phyloP scores from a whole-genome alignment of 2,113 vertebrate species.

The Mystacornis crossleyi region DNA sequence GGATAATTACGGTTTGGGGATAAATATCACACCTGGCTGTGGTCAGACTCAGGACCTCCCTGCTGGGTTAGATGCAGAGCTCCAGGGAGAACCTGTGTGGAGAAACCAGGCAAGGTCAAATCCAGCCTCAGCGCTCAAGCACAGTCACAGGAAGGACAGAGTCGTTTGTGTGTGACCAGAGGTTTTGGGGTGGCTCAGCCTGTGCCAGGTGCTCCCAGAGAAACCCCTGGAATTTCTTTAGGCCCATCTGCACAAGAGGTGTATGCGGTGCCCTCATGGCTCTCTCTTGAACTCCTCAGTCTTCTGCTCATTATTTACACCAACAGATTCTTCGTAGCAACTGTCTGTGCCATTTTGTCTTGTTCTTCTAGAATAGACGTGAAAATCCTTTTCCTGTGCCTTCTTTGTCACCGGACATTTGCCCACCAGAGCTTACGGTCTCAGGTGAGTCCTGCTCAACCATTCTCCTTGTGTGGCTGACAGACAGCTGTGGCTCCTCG shows the following conservation, averaged over 20 bases:
- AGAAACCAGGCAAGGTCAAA: not conserved
- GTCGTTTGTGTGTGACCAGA: accelerated
- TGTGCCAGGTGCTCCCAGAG: not conserved
- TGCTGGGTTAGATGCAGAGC: not conserved
- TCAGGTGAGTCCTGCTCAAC: conserved; percentile 60
- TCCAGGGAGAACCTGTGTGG: not conserved
- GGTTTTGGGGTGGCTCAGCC: not conserved
- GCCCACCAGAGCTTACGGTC: conserved; percentile 80
- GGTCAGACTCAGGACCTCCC: not conserved
- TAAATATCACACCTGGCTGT: not conserved
- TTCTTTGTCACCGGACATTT: conserved; percentile 81
- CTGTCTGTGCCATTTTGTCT: not conserved
- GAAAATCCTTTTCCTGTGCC: conserved; percentile 79
- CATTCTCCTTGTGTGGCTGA: not conserved
- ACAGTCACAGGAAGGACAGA: not conserved
- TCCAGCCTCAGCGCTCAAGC: not conserved
- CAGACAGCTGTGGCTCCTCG: not conserved
- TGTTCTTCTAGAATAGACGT: conserved; percentile 75
- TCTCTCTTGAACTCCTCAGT: not conserved
- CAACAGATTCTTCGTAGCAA: not conserved
- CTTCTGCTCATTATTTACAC: not conserved
- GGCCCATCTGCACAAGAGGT: not conserved
- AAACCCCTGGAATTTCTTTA: not conserved
- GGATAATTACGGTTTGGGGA: not conserved
- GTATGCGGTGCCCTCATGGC: not conserved